Conservation (phyloP, 2,888 invertebrate genomes). For the Parascotia fuliginaria region DNA sequence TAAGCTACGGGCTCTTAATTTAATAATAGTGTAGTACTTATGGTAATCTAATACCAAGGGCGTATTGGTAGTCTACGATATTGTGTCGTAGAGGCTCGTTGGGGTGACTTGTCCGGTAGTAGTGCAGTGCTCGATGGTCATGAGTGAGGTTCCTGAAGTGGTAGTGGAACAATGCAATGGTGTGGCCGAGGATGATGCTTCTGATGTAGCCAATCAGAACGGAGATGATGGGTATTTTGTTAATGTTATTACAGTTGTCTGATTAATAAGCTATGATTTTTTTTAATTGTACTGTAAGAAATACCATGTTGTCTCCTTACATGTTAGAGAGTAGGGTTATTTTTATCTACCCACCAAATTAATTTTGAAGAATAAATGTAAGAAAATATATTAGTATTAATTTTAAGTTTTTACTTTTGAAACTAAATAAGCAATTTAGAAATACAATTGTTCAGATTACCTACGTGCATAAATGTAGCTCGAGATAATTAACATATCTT, state of each 20-base stretch:
- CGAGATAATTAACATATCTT: too few species aligned
- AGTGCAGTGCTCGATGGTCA: constrained; percentile 52
- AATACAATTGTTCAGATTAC: too few species aligned
- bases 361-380: too few species aligned
- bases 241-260: background rate
- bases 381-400: too few species aligned
- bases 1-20: constrained; percentile 81
- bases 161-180: constrained; percentile 77
- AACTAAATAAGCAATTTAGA: too few species aligned
- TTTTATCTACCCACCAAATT: too few species aligned
- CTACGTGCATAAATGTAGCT: too few species aligned
- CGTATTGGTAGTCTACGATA: constrained; percentile 73
- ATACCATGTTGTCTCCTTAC: constrained; percentile 1
- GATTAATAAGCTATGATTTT: constrained; percentile 20
- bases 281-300: background rate
- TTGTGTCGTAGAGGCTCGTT: constrained; percentile 63
- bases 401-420: too few species aligned
- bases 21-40: constrained; percentile 82
- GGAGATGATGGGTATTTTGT: constrained; percentile 71
- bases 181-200: constrained; percentile 57
- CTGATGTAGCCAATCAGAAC: constrained; percentile 56
- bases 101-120: constrained; percentile 54
- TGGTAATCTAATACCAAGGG: constrained; percentile 83
- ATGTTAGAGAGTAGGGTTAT: too few species aligned
- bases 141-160: constrained; percentile 75